Evolutionary conservation across 2,113 vertebrate genomes (phyloP), one percentile per base, ranked within the genome.

Genomic region (Tachuris rubrigastra): DNA sequence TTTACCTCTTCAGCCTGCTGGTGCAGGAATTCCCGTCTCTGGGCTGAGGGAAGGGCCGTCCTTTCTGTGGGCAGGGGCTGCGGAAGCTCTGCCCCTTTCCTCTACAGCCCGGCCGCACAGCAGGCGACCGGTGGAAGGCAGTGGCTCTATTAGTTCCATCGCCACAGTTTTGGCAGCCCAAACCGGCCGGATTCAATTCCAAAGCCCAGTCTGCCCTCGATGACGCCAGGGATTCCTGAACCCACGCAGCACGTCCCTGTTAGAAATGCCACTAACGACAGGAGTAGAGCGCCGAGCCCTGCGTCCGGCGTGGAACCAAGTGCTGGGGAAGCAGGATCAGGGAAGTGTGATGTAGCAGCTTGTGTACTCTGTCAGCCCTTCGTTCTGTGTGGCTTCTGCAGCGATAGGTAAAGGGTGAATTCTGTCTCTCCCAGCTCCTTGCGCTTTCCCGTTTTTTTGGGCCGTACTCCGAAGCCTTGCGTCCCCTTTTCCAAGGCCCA

Each of bases 91-190:
- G 60, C 39, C 46, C 0, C 0, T 27, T 10, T 19, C 39, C 59
- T 19, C 31, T 21, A 0, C n/a, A 28, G 39, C 30, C 9, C 31
- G 2, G n/a, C 46, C 50, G 52, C 9, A 0, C 23, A 19, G 58
- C 25, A 30, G 19, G n/a, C 8, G 2, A 17, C 37, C 3, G 41
- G 3, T 1, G 1, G 16, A n/a, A 30, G 37, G 1, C 27, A 6
- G 41, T 1, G 35, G 12, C 66, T 37, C 37, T 0, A 3, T 14
- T 44, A 44, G 28, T 5, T 25, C 49, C 62, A 33, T 4, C 13
- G 53, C 39, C 62, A 2, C 12, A 0, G 15, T 68, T 23, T 1
- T 1, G 42, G 72, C 58, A 71, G 35, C 73, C 80, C 15, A 6
- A 53, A 66, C 9, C 2, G 27, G 63, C 60, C 83, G 3, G 18